phyloP scores from a whole-genome alignment of 2,888 invertebrate genomes.

The Aphidius colemani region DNA sequence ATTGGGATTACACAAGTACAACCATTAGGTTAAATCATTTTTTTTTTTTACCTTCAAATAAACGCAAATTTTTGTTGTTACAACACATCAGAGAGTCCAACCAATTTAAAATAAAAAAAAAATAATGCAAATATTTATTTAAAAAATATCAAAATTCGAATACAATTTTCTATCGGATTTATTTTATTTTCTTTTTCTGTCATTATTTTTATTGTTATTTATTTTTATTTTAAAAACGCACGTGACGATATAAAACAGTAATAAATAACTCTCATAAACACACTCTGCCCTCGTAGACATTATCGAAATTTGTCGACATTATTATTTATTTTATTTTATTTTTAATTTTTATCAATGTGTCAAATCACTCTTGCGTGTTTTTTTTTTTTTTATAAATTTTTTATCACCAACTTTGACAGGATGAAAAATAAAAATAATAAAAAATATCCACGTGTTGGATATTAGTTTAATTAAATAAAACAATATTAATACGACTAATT shows the following conservation, averaged over 20 bases:
- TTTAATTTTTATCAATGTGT: too few species aligned
- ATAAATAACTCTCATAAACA: too few species aligned
- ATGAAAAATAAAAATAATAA: too few species aligned
- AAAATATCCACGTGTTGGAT: too few species aligned
- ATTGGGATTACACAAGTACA: constrained; percentile 60
- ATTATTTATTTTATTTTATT: too few species aligned
- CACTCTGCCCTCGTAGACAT: too few species aligned
- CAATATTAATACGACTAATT: constrained; percentile 3
- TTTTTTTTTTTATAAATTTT: too few species aligned
- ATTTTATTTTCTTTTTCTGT: constrained; percentile 11
- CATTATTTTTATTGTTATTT: constrained; percentile 5
- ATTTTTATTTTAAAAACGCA: not conserved
- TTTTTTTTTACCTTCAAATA: constrained; percentile 45
- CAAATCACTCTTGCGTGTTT: too few species aligned
- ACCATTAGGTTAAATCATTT: constrained; percentile 60
- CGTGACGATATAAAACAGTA: too few species aligned
- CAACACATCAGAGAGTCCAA: constrained; percentile 6
- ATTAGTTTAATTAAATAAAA: too few species aligned
- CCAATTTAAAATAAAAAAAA: not conserved
- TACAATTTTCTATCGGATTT: constrained; percentile 15
- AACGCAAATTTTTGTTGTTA: constrained; percentile 39
- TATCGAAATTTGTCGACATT: too few species aligned
- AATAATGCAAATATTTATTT: constrained; percentile 39
- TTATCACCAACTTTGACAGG: too few species aligned
- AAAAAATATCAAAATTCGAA: constrained; percentile 30